Evolutionary conservation across 2,888 invertebrate genomes (phyloP).

Genomic region (Steinernema hermaphroditum): DNA sequence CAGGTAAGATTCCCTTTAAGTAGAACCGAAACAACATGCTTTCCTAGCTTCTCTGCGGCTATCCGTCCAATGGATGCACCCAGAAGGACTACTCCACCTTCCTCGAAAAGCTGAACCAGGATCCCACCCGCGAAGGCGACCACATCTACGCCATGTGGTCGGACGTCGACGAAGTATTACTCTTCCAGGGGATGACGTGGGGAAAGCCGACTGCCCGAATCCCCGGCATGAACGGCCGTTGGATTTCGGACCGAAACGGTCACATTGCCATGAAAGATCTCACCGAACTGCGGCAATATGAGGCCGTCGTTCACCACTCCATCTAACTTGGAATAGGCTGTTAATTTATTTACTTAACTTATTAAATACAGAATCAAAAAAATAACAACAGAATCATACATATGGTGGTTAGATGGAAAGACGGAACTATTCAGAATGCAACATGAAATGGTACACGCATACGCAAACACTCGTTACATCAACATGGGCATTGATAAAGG

Average conservation of each 20-base stretch:
- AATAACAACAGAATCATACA: no score
- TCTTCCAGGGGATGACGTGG: slow-evolving; percentile 64
- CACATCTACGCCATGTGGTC: slow-evolving; percentile 66
- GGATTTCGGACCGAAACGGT: slow-evolving; percentile 63
- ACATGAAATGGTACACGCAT: no score
- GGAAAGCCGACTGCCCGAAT: slow-evolving; percentile 65
- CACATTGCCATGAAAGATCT: slow-evolving; percentile 66
- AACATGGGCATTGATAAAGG: no score
- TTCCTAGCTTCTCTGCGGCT: slow-evolving; percentile 61
- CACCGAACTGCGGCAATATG: slow-evolving; percentile 64
- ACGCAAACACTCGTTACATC: no score
- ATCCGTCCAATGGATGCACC: slow-evolving; percentile 61
- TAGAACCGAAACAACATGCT: neutral
- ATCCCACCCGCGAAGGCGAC: slow-evolving; percentile 57
- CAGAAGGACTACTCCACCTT: slow-evolving; percentile 64
- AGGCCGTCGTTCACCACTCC: slow-evolving; percentile 63
- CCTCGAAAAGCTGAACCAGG: slow-evolving; percentile 62
- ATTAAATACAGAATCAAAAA: neutral
- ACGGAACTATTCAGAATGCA: no score
- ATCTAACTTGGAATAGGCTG: slow-evolving; percentile 47
- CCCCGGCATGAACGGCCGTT: slow-evolving; percentile 63
- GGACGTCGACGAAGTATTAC: slow-evolving; percentile 64
- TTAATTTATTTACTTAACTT: neutral
- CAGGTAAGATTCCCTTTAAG: slow-evolving; percentile 34
- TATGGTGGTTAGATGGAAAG: no score